Evolutionary conservation across 2,888 invertebrate species (phyloP).

Genomic region (Chesias legatella): DNA sequence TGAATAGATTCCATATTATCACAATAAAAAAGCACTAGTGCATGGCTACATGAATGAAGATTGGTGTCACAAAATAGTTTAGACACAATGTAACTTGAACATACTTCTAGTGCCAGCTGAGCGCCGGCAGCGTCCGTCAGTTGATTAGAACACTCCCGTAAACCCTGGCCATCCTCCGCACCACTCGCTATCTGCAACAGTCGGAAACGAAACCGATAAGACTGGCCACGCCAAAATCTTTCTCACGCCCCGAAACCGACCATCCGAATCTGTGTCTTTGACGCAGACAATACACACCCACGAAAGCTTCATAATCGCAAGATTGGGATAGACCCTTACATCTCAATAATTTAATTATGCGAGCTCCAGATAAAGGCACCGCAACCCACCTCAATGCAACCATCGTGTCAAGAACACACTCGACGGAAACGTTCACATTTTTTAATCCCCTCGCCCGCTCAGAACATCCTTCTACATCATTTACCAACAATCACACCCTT

Average conservation of each 20-base stretch:
- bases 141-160: slow-evolving; percentile 68
- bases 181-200: slow-evolving; percentile 74
- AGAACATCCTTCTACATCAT: slow-evolving; percentile 46
- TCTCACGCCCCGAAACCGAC: slow-evolving; percentile 21
- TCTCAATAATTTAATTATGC: slow-evolving; percentile 65
- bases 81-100: slow-evolving; percentile 32
- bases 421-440: slow-evolving; percentile 31
- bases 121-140: slow-evolving; percentile 77
- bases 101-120: slow-evolving; percentile 75
- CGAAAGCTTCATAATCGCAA: slow-evolving; percentile 5
- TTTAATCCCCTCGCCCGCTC: slow-evolving; percentile 34
- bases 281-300: slow-evolving; percentile 2
- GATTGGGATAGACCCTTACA: slow-evolving; percentile 17
- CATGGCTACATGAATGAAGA: slow-evolving; percentile 17
- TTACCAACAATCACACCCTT: slow-evolving; percentile 45
- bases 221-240: slow-evolving; percentile 49
- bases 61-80: slow-evolving; percentile 29
- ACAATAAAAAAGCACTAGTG: neutral
- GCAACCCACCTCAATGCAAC: slow-evolving; percentile 67
- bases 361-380: slow-evolving; percentile 57
- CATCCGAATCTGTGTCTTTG: neutral
- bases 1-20: slow-evolving; percentile 8
- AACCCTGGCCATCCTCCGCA: slow-evolving; percentile 71
- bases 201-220: slow-evolving; percentile 76
- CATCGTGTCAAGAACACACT: slow-evolving; percentile 35